A percentile compares a stretch with the other conserved stretches of the same genome.
phyloP scores from a whole-genome alignment of 2,113 vertebrate genomes.

The Acrocephalus arundinaceus region DNA sequence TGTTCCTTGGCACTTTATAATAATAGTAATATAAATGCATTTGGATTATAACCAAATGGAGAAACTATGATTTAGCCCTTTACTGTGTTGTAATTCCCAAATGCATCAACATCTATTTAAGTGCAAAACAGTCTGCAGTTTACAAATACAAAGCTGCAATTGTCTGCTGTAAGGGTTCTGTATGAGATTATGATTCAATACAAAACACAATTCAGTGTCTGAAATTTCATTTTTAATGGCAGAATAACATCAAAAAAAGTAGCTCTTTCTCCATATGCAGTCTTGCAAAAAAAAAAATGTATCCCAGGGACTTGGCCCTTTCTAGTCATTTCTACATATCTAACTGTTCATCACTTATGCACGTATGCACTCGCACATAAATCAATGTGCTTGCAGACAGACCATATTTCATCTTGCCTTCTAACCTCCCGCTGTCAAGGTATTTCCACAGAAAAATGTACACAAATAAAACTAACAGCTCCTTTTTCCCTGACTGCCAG shows the following conservation, averaged over 20 bases:
- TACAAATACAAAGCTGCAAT: neutral
- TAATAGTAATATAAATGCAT: slow-evolving; percentile 51
- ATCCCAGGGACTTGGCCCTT: slow-evolving; percentile 14
- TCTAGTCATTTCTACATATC: slow-evolving; percentile 13
- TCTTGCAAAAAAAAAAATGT: slow-evolving; percentile 20
- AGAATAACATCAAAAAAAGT: slow-evolving; percentile 52
- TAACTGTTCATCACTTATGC: slow-evolving; percentile 46
- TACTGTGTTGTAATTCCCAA: slow-evolving; percentile 37
- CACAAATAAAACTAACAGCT: slow-evolving; percentile 51
- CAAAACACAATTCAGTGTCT: slow-evolving; percentile 30
- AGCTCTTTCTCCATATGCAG: slow-evolving; percentile 15
- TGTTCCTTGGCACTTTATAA: slow-evolving; percentile 38
- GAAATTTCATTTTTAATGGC: slow-evolving; percentile 55
- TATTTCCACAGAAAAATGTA: slow-evolving; percentile 27
- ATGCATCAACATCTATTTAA: slow-evolving; percentile 48
- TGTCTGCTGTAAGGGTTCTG: neutral
- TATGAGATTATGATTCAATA: slow-evolving; percentile 33
- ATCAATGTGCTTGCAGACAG: slow-evolving; percentile 39
- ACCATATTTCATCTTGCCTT: slow-evolving; percentile 51
- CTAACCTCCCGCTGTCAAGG: slow-evolving; percentile 46
- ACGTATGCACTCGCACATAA: slow-evolving; percentile 31
- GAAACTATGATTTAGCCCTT: slow-evolving; percentile 39
- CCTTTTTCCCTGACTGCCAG: neutral
- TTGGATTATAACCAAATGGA: slow-evolving; percentile 37
- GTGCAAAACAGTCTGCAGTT: slow-evolving; percentile 41